phyloP scores from a whole-genome alignment of 2,888 invertebrate species.

The Lacanobia oleracea region DNA sequence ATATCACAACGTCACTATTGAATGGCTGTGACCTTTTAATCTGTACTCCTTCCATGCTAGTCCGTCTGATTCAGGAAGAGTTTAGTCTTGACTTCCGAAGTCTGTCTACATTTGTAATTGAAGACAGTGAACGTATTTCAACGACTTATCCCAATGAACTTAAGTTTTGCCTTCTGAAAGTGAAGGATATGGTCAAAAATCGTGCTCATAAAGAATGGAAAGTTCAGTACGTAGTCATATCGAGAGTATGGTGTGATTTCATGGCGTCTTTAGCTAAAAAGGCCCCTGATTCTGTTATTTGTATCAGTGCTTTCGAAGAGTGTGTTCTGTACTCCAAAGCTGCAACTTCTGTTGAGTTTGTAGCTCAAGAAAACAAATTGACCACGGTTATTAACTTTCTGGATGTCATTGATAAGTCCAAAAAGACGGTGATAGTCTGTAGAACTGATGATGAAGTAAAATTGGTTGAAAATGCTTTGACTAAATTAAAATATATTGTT shows the following conservation, averaged over 20 bases:
- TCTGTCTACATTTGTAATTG: slow-evolving; percentile 92
- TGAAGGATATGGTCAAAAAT: slow-evolving; percentile 84
- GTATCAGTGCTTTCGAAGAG: slow-evolving; percentile 94
- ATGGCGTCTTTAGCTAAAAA: slow-evolving; percentile 90
- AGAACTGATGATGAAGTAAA: slow-evolving; percentile 90
- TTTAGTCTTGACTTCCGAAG: slow-evolving; percentile 90
- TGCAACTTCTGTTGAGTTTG: slow-evolving; percentile 80
- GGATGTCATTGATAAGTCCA: slow-evolving; percentile 80
- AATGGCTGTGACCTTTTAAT: slow-evolving; percentile 94
- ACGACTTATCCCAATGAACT: slow-evolving; percentile 88
- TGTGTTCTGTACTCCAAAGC: slow-evolving; percentile 93
- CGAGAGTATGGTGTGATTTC: slow-evolving; percentile 92
- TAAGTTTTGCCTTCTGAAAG: slow-evolving; percentile 81
- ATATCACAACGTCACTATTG: slow-evolving; percentile 85
- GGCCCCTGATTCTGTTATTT: slow-evolving; percentile 91
- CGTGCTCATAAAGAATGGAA: slow-evolving; percentile 82
- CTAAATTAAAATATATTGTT: slow-evolving; percentile 70
- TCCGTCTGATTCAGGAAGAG: slow-evolving; percentile 83
- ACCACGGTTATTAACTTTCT: slow-evolving; percentile 87
- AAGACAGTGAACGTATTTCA: slow-evolving; percentile 92
- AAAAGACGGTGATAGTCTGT: slow-evolving; percentile 92
- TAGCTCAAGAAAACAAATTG: slow-evolving; percentile 83
- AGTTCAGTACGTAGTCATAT: slow-evolving; percentile 91
- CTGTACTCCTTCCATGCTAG: slow-evolving; percentile 91
- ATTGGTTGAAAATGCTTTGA: slow-evolving; percentile 75